A percentile compares a stretch with the other conserved stretches of the same genome.
Evolutionary conservation across 2,888 invertebrate species (phyloP).

Genomic region (Dascillus cervinus): DNA sequence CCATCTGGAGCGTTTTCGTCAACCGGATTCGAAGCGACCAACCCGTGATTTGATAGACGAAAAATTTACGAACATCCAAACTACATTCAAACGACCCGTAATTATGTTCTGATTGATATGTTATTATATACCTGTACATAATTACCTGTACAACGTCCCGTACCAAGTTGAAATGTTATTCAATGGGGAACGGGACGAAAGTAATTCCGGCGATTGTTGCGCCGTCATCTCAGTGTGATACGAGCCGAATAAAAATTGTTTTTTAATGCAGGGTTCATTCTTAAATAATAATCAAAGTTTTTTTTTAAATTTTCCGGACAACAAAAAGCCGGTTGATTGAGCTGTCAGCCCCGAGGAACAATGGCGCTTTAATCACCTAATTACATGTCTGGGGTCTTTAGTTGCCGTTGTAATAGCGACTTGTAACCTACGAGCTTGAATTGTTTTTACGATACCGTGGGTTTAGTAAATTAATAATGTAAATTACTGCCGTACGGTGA

Average conservation of each 20-base stretch:
- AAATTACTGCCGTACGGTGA: too few species aligned
- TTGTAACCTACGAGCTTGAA: constrained; percentile 22
- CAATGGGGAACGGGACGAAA: constrained; percentile 7
- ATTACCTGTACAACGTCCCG: constrained; percentile 27
- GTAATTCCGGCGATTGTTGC: constrained; percentile 13
- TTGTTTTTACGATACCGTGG: neutral
- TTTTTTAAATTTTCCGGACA: constrained; percentile 30
- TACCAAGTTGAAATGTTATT: constrained; percentile 24
- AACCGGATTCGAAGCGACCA: constrained; percentile 13
- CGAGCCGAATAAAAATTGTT: constrained; percentile 37
- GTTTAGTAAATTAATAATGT: too few species aligned
- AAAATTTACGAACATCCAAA: constrained; percentile 20
- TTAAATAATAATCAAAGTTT: constrained; percentile 37
- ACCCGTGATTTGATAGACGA: constrained; percentile 20
- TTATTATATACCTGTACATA: constrained; percentile 39
- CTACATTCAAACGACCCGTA: constrained; percentile 28
- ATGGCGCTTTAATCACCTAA: constrained; percentile 42
- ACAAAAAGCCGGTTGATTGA: constrained; percentile 41
- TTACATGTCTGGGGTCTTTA: constrained; percentile 39
- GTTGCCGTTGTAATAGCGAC: constrained; percentile 35
- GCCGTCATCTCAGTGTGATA: constrained; percentile 24
- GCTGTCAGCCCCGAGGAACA: constrained; percentile 42
- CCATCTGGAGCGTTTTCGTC: constrained; percentile 10
- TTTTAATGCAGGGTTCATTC: constrained; percentile 39
- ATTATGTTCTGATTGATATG: constrained; percentile 40